Evolutionary conservation across 2,888 invertebrate species (phyloP), one percentile per base, ranked within the genome.

Genomic region (Lamproptera curius): DNA sequence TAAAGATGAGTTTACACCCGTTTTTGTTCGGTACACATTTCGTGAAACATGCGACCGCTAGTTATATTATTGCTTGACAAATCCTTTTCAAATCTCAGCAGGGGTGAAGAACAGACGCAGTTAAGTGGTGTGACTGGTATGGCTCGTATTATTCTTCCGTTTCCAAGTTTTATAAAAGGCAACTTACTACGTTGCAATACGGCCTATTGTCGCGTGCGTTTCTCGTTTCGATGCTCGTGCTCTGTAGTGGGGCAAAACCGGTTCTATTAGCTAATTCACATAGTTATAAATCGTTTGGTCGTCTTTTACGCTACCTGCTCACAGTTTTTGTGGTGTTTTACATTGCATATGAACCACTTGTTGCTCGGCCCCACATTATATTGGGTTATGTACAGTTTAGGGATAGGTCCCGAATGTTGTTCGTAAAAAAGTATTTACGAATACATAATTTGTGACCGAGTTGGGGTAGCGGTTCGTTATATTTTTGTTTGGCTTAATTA

Each of bases 261-360:
- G 75, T 78, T 70, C 69, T 85, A 76, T 78, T 63, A 56, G 55
- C 67, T 67, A 65, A 65, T 54, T 53, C 56, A 62, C 71, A 78
- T 70, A 71, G 80, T 76, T 73, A 67, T 72, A 73, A 81, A 77
- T 79, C 70, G 75, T 63, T 67, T 69, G 72, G 60, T 55, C 59
- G 59, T 63, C 58, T 58, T 55, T 55, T 62, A 64, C 59, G 67
- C 77, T 84, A 84, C 85, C 86, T 86, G 83, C 79, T 74, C 66
- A 54, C 52, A 63, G 74, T 78, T 83, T 83, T 83, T 83, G 76
- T 83, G 71, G 65, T 79, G 68, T 80, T 79, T 79, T 70, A 75
- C 75, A 61, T 79, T 75, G 76, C 77, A 75, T 75, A 74, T 74
- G 74, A 76, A 73, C 76, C 85, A 85, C 85, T 86, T 86, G 84